Percentiles rank a stretch among this genome's conserved stretches.
phyloP scores from a whole-genome alignment of 2,797 vertebrate species.

The Xenopus petersii region DNA sequence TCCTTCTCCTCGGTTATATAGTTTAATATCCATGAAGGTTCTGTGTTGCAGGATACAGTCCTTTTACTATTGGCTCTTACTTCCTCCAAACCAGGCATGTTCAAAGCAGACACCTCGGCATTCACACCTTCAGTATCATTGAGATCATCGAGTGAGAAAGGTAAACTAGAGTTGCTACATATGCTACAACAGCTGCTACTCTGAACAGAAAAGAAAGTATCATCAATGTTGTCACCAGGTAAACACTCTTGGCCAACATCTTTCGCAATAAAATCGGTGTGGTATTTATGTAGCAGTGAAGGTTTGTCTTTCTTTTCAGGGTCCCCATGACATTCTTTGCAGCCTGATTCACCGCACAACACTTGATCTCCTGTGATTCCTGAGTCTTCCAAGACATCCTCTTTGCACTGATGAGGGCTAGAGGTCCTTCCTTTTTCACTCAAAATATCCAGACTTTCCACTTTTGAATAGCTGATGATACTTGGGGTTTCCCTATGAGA shows the following conservation, averaged over 20 bases:
- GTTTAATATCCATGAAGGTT: neutral
- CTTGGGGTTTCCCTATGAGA: too few relatives aligned
- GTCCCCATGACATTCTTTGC: neutral
- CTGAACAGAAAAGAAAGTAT: slow-evolving; percentile 32
- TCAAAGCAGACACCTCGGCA: neutral
- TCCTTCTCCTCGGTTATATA: neutral
- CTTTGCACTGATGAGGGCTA: too few relatives aligned
- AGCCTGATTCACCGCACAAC: neutral
- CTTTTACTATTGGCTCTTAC: neutral
- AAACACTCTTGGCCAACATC: slow-evolving; percentile 3
- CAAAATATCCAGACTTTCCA: too few relatives aligned
- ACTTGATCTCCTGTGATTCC: neutral
- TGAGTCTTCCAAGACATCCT: slow-evolving; percentile 1
- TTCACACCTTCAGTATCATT: slow-evolving; percentile 6
- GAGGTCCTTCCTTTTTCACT: too few relatives aligned
- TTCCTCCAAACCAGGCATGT: neutral
- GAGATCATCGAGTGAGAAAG: neutral
- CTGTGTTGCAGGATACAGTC: slow-evolving; percentile 10
- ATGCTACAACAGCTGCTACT: neutral
- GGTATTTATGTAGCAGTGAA: neutral
- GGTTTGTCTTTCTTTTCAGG: neutral
- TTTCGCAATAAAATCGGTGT: neutral
- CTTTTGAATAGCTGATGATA: too few relatives aligned
- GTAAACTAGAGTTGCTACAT: slow-evolving; percentile 18
- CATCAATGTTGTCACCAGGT: slow-evolving; percentile 19